These are phyloP conservation scores for Phataginus tricuspis DNA, from an alignment of 2,797 vertebrate genomes.

Conservation along the genomic window DNA sequence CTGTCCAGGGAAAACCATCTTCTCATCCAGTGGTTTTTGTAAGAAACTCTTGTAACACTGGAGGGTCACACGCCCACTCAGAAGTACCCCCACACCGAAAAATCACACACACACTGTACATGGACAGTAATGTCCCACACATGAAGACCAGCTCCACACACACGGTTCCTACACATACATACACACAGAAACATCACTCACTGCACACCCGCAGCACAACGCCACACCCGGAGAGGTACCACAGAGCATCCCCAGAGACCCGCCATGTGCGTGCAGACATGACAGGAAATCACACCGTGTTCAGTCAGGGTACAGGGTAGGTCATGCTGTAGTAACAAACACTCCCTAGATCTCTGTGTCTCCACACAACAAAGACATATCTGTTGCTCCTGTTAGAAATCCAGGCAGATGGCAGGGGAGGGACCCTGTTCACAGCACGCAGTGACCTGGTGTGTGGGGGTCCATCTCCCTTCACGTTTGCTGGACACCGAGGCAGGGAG, in stretches of 20 bases:
- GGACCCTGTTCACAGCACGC: not conserved
- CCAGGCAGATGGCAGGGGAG: not conserved
- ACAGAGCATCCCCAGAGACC: accelerated
- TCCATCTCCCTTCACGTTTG: not conserved
- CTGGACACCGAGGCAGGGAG: not conserved
- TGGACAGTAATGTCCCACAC: not conserved
- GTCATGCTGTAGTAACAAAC: not conserved
- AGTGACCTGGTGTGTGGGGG: not conserved
- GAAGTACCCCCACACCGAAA: not conserved
- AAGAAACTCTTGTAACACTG: not conserved
- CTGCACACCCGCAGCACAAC: not conserved
- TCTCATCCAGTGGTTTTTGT: not conserved
- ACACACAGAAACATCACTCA: not conserved
- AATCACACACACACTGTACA: not conserved
- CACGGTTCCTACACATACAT: accelerated
- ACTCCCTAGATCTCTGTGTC: not conserved
- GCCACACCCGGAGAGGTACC: not conserved
- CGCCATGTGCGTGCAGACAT: accelerated
- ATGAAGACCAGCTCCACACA: not conserved
- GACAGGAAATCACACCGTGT: accelerated
- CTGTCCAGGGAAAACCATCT: not conserved
- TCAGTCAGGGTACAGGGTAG: not conserved
- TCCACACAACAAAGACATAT: not conserved
- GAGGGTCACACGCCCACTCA: not conserved
- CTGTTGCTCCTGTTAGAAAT: accelerated